Evolutionary conservation across 2,888 invertebrate species (phyloP), one percentile per base, ranked within the genome.

Genomic region (Apantesis nais): DNA sequence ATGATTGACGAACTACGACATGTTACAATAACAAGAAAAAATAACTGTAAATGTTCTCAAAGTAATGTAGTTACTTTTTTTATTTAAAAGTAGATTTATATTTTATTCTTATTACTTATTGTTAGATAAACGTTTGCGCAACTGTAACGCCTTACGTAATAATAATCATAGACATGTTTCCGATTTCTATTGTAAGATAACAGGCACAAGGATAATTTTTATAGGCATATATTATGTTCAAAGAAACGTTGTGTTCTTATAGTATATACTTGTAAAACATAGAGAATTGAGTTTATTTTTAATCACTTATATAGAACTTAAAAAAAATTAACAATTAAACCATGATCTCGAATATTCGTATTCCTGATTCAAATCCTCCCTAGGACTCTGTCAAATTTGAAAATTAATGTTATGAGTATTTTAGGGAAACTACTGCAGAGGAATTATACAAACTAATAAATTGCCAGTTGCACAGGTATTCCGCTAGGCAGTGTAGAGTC

Each of bases 401-500:
- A 55, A 55, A 55, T 58, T 14, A 25, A 66, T 19, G 16, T 37
- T 16, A 55, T 29, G 9, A 12, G 22, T 31, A 29, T 41, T 62
- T 37, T 12, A 37, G 39, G 39, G 12, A 25, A 39, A n/a, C 12
- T 14, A n/a, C 31, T 12, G 16, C 29, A 31, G 31, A 29, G 0
- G 29, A 29, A 22, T 44, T 19, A 31, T 44, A 48, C 61, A 69
- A 69, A 37, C 44, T 29, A 63, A 7, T 22, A 64, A 69, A 48
- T 25, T 37, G 63, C 31, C 58, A 34, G 52, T 70, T 62, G 62
- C 48, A 22, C 3, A 19, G 60, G 39, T 39, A 64, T 69, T 66
- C 68, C 62, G 58, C 39, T 62, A 66, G 66, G 72, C 77, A 80
- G 74, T 62, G 65, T 65, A 61, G 60, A 58, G 48, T 66, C 66